phyloP scores from a whole-genome alignment of 2,113 vertebrate genomes.

The Leucosticte australis region DNA sequence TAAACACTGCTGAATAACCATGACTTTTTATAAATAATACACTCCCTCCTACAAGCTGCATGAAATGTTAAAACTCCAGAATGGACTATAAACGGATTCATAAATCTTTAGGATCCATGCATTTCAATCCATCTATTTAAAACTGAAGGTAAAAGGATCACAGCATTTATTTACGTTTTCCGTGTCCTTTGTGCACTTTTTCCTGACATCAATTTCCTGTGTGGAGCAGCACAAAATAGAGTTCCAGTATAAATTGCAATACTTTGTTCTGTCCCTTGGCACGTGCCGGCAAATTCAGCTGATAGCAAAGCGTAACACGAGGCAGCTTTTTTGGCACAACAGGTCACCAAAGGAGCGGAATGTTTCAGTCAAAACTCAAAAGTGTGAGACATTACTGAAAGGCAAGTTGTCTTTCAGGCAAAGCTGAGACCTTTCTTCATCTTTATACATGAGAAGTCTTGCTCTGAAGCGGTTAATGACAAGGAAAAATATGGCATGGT shows the following conservation, averaged over 20 bases:
- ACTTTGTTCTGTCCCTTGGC: slow-evolving; percentile 24
- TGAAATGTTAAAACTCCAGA: slow-evolving; percentile 31
- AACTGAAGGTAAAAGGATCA: slow-evolving; percentile 38
- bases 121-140: slow-evolving; percentile 30
- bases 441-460: slow-evolving; percentile 47
- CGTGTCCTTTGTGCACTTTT: neutral
- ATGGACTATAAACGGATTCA: slow-evolving; percentile 1
- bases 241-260: neutral
- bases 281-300: neutral
- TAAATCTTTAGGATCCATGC: slow-evolving; percentile 36
- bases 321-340: slow-evolving; percentile 41
- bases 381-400: slow-evolving; percentile 45
- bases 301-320: neutral
- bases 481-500: neutral
- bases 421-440: slow-evolving; percentile 56
- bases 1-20: slow-evolving; percentile 53
- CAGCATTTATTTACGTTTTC: neutral
- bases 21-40: slow-evolving; percentile 50
- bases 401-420: slow-evolving; percentile 25
- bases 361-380: slow-evolving; percentile 30
- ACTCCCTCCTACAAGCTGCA: slow-evolving; percentile 3
- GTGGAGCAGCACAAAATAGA: neutral
- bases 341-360: slow-evolving; percentile 37
- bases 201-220: slow-evolving; percentile 33
- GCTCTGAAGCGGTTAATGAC: slow-evolving; percentile 48